Evolutionary conservation across 2,888 invertebrate genomes (phyloP).

Genomic region (Pocota personata): DNA sequence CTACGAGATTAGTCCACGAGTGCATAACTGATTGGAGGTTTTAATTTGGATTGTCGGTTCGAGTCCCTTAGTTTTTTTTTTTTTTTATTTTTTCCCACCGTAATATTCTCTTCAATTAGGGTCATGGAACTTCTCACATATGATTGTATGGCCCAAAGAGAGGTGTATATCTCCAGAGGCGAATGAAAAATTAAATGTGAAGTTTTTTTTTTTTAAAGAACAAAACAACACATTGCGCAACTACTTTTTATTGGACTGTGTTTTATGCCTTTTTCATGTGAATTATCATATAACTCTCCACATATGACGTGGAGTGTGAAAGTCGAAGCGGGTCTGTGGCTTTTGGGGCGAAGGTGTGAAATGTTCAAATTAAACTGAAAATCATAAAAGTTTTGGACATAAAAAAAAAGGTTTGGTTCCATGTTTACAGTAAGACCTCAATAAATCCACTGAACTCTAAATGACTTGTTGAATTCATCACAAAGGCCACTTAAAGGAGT

Average conservation of each 20-base stretch:
- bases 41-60: constrained; percentile 46
- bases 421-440: too few species aligned
- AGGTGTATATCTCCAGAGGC: background rate
- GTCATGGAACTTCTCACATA: constrained; percentile 34
- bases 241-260: background rate
- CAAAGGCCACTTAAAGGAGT: too few species aligned
- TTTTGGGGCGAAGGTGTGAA: background rate
- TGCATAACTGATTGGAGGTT: constrained; percentile 25
- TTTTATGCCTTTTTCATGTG: background rate
- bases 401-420: background rate
- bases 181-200: background rate
- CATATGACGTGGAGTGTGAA: constrained; percentile 1
- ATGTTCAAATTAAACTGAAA: background rate
- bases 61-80: background rate
- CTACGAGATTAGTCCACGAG: constrained; percentile 20
- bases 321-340: background rate
- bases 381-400: background rate
- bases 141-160: background rate
- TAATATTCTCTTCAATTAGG: constrained; percentile 25
- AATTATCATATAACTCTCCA: background rate
- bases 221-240: background rate
- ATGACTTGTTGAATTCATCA: too few species aligned
- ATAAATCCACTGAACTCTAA: too few species aligned
- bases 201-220: background rate
- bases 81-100: background rate